Percentiles rank a stretch among this genome's conserved stretches.
These are phyloP conservation scores for Norana najaformis DNA, from an alignment of 2,888 invertebrate species.

Conservation along the genomic window DNA sequence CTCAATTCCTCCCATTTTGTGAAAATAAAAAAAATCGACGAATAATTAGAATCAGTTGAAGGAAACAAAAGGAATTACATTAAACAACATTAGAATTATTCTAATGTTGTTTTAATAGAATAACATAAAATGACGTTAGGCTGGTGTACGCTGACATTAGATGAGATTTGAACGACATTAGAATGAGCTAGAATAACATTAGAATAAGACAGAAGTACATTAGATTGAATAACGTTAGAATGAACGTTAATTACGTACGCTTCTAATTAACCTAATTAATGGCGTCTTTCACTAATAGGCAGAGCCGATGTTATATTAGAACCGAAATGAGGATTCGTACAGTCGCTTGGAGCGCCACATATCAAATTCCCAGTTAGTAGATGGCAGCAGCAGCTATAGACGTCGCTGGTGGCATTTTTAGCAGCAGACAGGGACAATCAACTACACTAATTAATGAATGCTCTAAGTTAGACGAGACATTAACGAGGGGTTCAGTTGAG, in stretches of 20 bases:
- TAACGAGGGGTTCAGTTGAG: no score
- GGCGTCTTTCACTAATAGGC: not conserved
- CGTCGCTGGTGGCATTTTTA: no score
- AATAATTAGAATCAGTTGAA: not conserved
- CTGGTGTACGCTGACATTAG: no score
- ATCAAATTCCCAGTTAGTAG: not conserved
- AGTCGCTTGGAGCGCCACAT: constrained; percentile 1
- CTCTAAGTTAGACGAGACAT: no score
- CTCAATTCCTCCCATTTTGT: not conserved
- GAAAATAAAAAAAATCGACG: not conserved
- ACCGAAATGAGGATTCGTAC: not conserved
- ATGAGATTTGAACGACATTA: no score
- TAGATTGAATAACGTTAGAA: not conserved
- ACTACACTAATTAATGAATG: no score
- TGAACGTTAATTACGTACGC: not conserved
- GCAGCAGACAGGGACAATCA: not conserved
- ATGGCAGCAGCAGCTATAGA: not conserved
- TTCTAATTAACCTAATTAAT: not conserved
- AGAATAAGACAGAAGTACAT: no score
- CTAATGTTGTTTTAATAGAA: no score
- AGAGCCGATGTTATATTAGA: not conserved
- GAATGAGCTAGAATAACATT: not conserved
- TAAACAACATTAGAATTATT: not conserved
- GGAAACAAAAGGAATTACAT: not conserved
- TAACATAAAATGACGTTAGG: no score